Conservation (phyloP, 2,113 vertebrate species). For the Delphinapterus leucas region DNA sequence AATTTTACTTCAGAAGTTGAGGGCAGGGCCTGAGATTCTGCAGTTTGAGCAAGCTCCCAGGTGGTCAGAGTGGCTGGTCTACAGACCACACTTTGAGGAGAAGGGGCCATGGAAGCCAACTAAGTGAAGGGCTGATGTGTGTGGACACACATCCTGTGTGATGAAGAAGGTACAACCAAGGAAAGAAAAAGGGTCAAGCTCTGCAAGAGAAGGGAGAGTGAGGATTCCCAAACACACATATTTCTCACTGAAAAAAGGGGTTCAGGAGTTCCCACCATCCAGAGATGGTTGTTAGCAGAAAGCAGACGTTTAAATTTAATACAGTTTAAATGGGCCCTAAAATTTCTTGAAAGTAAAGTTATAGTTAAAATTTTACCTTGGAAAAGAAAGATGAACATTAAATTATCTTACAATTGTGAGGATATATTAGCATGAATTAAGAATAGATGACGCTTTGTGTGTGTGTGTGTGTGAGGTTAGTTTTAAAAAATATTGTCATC, state of each 20-base stretch:
- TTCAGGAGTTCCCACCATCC: background rate
- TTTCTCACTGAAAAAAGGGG: background rate
- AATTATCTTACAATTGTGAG: background rate
- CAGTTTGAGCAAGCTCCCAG: too few relatives aligned
- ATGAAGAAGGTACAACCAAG: background rate
- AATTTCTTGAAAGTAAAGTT: background rate
- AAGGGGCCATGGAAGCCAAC: background rate
- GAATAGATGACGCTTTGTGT: background rate
- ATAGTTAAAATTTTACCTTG: background rate
- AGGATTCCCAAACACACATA: background rate
- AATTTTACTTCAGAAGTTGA: background rate
- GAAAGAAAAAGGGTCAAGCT: background rate
- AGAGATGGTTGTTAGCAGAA: background rate
- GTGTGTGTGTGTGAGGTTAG: background rate
- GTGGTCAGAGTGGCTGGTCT: too few relatives aligned
- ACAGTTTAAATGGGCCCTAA: background rate
- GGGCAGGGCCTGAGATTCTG: background rate
- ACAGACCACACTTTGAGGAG: background rate
- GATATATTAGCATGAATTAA: background rate
- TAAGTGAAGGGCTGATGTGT: background rate
- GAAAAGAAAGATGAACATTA: background rate
- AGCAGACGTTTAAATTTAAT: background rate
- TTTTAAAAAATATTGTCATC: background rate
- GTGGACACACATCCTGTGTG: too few relatives aligned
- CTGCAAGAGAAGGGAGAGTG: background rate